Percentiles rank a stretch among this genome's conserved stretches.
Conservation (phyloP, 2,888 invertebrate genomes). For the Scaptomyza tumidula region DNA sequence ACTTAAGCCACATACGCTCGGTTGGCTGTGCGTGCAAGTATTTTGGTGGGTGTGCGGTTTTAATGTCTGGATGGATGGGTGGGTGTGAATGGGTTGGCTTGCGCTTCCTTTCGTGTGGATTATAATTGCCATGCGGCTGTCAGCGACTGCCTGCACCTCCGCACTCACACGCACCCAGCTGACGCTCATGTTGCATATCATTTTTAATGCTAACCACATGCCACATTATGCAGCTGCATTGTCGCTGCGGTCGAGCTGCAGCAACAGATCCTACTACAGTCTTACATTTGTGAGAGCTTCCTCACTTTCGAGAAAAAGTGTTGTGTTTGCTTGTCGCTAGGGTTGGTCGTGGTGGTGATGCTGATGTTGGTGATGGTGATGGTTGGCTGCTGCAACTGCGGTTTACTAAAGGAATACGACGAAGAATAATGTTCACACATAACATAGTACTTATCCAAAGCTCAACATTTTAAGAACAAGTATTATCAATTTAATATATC, state of each 20-base stretch:
- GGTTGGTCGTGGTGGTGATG: neutral
- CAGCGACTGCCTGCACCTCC: slow-evolving; percentile 69
- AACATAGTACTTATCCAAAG: slow-evolving; percentile 69
- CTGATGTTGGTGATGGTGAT: neutral
- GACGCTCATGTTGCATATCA: slow-evolving; percentile 76
- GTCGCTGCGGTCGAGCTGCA: slow-evolving; percentile 68
- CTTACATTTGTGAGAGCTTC: slow-evolving; percentile 1
- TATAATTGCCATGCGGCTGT: slow-evolving; percentile 80
- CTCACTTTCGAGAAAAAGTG: slow-evolving; percentile 26
- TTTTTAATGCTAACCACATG: slow-evolving; percentile 82
- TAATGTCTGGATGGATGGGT: slow-evolving; percentile 5
- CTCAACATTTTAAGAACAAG: slow-evolving; percentile 16
- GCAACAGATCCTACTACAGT: slow-evolving; percentile 26
- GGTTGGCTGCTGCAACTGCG: slow-evolving; percentile 45
- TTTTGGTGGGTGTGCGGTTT: slow-evolving; percentile 30
- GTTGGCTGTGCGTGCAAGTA: slow-evolving; percentile 45
- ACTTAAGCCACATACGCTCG: slow-evolving; percentile 67
- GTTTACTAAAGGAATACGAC: slow-evolving; percentile 66
- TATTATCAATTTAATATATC: slow-evolving; percentile 25
- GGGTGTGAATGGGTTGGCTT: slow-evolving; percentile 15
- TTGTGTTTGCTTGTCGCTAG: slow-evolving; percentile 10
- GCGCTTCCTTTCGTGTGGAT: slow-evolving; percentile 69
- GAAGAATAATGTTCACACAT: slow-evolving; percentile 78
- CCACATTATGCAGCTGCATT: slow-evolving; percentile 78
- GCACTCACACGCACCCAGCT: slow-evolving; percentile 40